Evolutionary conservation across 2,113 vertebrate species (phyloP), one percentile per base, ranked within the genome.

Genomic region (Vimba vimba): DNA sequence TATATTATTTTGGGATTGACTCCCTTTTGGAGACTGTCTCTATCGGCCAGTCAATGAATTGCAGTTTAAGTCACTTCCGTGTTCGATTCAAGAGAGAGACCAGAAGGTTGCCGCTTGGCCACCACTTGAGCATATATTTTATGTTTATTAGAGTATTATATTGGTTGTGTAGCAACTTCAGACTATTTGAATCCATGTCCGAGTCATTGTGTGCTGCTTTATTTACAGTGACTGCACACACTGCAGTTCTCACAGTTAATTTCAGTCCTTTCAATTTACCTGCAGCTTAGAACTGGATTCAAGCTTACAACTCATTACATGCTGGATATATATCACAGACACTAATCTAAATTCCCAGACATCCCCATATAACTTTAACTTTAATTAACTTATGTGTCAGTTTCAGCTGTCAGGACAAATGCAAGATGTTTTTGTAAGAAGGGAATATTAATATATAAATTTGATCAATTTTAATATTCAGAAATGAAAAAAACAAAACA

Each of bases 301-400:
- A 23, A 62, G 6, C 55, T 25, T 60, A 62, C 23, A 25, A 15
- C 57, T 62, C 57, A 79, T 62, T 79, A 39, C 36, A 17, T 79
- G 6, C 30, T 17, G 57, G 36, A 43, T 27, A 43, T 62, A 79
- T 45, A 79, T n/a, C 6, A 17, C 36, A 80, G 13, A 64, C 57
- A 45, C 57, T 80, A 39, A 79, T 79, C 59, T 27, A 62, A 80
- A 80, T 64, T 80, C 78, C 57, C 57, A 80, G 78, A 80, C 78
- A 62, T 19, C 23, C 36, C 57, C n/a, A 80, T 80, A 62, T 45
- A 80, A 62, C 36, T 62, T 1, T 25, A 27, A 25, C 3, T 9
- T 75, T 25, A 8, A 23, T 57, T 9, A 7, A 57, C 19, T 57
- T 57, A 21, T 21, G 55, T 57, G 55, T 57, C 55, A 55, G 27